Percentiles rank a stretch among this genome's conserved stretches.
These are phyloP conservation scores for Amphiura filiformis DNA, from an alignment of 35 echinoderm and acorn worm species.

Conservation along the genomic window DNA sequence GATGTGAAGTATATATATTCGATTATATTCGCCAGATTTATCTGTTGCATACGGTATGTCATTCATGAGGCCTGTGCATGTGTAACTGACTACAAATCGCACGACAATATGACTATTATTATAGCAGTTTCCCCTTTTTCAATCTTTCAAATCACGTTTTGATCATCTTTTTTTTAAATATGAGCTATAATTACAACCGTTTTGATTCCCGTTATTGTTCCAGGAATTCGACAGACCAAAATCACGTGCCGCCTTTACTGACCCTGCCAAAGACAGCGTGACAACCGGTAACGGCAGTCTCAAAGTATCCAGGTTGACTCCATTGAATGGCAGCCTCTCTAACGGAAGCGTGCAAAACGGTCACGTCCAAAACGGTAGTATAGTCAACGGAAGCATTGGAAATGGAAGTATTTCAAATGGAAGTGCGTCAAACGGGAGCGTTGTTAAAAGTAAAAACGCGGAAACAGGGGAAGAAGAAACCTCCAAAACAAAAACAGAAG, in stretches of 20 bases:
- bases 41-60: no score
- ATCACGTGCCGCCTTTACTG: neutral
- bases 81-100: no score
- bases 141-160: no score
- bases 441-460: slow-evolving; percentile 55
- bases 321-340: neutral
- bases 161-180: no score
- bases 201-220: no score
- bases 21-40: no score
- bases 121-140: no score
- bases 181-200: no score
- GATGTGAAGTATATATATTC: no score
- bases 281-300: neutral
- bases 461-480: slow-evolving; percentile 82
- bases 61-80: no score
- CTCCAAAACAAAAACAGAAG: neutral
- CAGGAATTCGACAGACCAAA: neutral
- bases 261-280: neutral
- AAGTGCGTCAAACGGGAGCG: neutral
- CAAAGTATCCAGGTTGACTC: neutral
- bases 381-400: neutral
- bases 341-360: neutral
- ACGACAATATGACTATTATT: no score
- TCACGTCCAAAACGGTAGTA: neutral
- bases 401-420: neutral